A percentile compares a stretch with the other conserved stretches of the same genome.
These are phyloP conservation scores for Drosophila nigricruria DNA, from an alignment of 2,888 invertebrate genomes.

Conservation along the genomic window DNA sequence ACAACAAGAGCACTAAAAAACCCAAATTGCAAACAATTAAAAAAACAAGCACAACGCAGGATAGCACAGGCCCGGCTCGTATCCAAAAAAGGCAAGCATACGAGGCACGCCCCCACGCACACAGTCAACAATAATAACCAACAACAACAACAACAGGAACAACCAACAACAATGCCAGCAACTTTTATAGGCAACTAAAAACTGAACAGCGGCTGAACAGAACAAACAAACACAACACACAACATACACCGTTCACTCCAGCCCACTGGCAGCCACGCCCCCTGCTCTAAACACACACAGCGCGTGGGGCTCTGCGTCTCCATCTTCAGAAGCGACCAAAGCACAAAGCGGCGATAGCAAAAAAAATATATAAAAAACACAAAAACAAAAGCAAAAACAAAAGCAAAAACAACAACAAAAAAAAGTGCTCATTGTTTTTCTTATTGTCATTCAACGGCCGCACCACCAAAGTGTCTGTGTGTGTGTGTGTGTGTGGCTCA, in stretches of 20 bases:
- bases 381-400: background rate
- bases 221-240: conserved; percentile 7
- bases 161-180: conserved; percentile 17
- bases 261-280: background rate
- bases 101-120: conserved; percentile 31
- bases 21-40: conserved; percentile 77
- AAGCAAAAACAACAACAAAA: conserved; percentile 3
- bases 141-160: conserved; percentile 3
- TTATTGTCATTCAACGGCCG: conserved; percentile 50
- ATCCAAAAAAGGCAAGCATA: conserved; percentile 20
- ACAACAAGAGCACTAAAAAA: conserved; percentile 63
- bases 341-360: conserved; percentile 59
- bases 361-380: background rate
- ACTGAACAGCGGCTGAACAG: conserved; percentile 44
- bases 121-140: conserved; percentile 5
- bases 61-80: conserved; percentile 33
- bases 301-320: conserved; percentile 19
- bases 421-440: conserved; percentile 69
- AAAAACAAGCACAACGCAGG: conserved; percentile 60
- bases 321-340: conserved; percentile 7
- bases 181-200: conserved; percentile 61
- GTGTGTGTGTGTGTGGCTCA: conserved; percentile 6
- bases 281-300: conserved; percentile 2
- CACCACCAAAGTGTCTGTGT: background rate
- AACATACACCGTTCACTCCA: background rate